Evolutionary conservation across 2,797 vertebrate species (phyloP), one percentile per base, ranked within the genome.

Genomic region (Tadarida brasiliensis): DNA sequence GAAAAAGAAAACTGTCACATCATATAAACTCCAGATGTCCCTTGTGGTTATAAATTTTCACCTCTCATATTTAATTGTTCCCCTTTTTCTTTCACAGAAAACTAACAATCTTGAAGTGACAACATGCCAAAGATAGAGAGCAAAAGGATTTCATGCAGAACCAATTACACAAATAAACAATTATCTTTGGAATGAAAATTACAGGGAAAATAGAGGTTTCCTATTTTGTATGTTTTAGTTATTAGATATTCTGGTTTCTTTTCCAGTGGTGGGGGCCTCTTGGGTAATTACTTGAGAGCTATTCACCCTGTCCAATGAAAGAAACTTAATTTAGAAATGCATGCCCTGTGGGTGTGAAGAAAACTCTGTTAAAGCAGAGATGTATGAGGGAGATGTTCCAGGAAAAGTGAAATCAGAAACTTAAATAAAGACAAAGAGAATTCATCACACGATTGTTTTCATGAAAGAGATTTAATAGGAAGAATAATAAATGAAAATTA

Each of bases 81-180:
- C 82, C 91, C 94, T 33, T 95, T 93, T 95, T 94, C 91, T 77
- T 87, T 56, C 77, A 80, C 33, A 54, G 49, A 89, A 90, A 71
- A 54, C 87, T 84, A 83, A 76, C 91, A 77, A 74, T 28, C 57
- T 88, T 86, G 24, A 94, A 97, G 92, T 97, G 97, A 98, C 97
- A 98, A 96, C 90, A 96, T 87, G 92, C 84, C 96, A 91, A 47
- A 57, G 57, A 96, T 30, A 97, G 96, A 97, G 49, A 96, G 59
- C 15, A 95, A 93, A 96, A 97, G 28, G 14, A 97, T 78, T 97
- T 98, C 96, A 97, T 96, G 97, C 94, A 95, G 96, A 98, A 98
- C 97, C 96, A 98, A 97, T 98, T 97, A 98, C 94, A 94, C 96
- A 98, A 97, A 98, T 96, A 98, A 98, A 98, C 90, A 97, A 95